A percentile compares a stretch with the other conserved stretches of the same genome.
Evolutionary conservation across 2,113 vertebrate genomes (phyloP).

Genomic region (Leptosomus discolor): DNA sequence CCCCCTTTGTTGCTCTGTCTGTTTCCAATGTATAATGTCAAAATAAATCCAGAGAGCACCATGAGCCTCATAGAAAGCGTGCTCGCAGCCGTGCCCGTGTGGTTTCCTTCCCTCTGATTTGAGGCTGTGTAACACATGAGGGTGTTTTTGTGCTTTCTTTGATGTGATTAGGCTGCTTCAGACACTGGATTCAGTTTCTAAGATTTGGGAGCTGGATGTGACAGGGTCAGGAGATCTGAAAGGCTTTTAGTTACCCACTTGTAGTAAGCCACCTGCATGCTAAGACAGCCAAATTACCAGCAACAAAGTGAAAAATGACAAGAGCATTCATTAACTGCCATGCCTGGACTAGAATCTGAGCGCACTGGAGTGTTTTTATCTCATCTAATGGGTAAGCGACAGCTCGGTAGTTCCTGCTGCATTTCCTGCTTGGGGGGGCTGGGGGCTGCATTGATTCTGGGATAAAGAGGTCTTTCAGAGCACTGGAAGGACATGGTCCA

Average conservation of each 20-base stretch:
- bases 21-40: not conserved
- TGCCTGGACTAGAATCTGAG: constrained; percentile 35
- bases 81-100: not conserved
- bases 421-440: constrained; percentile 42
- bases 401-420: constrained; percentile 37
- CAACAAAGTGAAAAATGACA: constrained; percentile 63
- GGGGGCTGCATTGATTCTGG: constrained; percentile 49
- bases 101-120: not conserved
- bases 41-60: constrained; percentile 33
- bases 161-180: not conserved
- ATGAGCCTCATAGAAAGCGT: not conserved
- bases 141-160: not conserved
- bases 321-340: constrained; percentile 61
- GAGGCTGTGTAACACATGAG: not conserved
- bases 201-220: constrained; percentile 23
- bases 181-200: not conserved
- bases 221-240: constrained; percentile 51
- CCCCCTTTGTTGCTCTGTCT: not conserved
- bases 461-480: constrained; percentile 57
- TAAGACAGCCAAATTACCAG: constrained; percentile 63
- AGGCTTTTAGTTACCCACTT: constrained; percentile 53
- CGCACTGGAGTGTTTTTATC: constrained; percentile 57
- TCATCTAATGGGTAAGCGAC: constrained; percentile 30
- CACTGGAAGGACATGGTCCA: not conserved
- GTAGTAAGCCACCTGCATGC: constrained; percentile 47